phyloP scores from a whole-genome alignment of 2,888 invertebrate species.

The Hesperia comma region DNA sequence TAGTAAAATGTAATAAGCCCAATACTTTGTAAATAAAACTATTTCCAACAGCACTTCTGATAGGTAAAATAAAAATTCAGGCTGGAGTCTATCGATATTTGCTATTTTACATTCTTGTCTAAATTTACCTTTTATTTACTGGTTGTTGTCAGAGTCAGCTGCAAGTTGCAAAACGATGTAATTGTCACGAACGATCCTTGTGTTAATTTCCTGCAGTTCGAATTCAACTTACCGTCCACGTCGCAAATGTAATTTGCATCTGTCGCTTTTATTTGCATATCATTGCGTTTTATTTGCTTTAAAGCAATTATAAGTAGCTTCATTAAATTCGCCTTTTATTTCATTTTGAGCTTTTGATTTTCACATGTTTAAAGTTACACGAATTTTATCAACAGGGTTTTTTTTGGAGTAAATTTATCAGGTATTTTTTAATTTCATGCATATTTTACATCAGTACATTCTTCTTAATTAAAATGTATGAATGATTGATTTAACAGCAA shows the following conservation, averaged over 20 bases:
- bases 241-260: slow-evolving; percentile 27
- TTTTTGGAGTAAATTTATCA: too few species aligned
- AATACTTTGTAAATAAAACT: too few species aligned
- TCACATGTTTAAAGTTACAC: too few species aligned
- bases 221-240: slow-evolving; percentile 20
- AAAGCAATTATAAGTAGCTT: background rate
- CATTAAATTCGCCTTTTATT: slow-evolving; percentile 1
- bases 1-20: too few species aligned
- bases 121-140: background rate
- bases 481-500: too few species aligned
- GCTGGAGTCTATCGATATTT: too few species aligned
- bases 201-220: slow-evolving; percentile 25
- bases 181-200: slow-evolving; percentile 18
- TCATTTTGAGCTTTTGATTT: background rate
- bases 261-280: slow-evolving; percentile 26
- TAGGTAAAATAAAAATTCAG: too few species aligned
- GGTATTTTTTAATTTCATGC: too few species aligned
- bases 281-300: slow-evolving; percentile 8
- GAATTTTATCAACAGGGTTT: background rate
- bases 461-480: too few species aligned
- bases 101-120: too few species aligned
- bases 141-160: background rate
- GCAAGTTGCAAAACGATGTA: background rate
- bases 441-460: too few species aligned
- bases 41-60: too few species aligned